Percentiles rank a stretch among this genome's conserved stretches.
These are phyloP conservation scores for Varanus komodoensis DNA, from an alignment of 2,113 vertebrate species.

Conservation along the genomic window DNA sequence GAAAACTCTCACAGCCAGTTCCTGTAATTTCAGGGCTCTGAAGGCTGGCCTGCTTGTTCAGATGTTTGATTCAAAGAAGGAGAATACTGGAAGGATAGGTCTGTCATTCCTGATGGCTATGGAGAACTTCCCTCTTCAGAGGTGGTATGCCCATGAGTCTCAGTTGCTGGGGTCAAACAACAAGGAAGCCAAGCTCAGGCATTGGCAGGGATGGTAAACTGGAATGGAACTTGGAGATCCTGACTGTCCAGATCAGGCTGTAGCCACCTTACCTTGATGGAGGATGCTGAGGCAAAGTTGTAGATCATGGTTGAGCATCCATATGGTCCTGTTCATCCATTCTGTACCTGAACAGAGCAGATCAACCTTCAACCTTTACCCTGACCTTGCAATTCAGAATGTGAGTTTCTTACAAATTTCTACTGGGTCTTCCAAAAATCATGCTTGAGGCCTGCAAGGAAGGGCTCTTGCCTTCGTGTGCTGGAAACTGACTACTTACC, in stretches of 20 bases:
- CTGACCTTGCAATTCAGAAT: too few species aligned
- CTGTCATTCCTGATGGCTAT: background rate
- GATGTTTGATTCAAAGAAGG: background rate
- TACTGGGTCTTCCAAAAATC: background rate
- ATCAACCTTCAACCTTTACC: too few species aligned
- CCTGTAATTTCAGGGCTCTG: slow-evolving; percentile 17
- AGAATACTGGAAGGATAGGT: background rate
- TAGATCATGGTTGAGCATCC: background rate
- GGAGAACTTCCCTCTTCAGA: background rate
- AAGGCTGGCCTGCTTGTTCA: background rate
- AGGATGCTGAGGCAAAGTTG: background rate
- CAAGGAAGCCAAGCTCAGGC: background rate
- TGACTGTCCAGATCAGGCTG: background rate
- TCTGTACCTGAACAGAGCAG: background rate
- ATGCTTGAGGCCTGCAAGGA: background rate
- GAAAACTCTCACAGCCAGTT: slow-evolving; percentile 9
- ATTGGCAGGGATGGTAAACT: background rate
- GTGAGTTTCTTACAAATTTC: background rate
- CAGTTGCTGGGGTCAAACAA: background rate
- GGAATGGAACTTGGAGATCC: too few species aligned
- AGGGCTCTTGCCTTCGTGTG: background rate
- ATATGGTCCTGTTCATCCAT: background rate
- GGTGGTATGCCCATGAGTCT: background rate
- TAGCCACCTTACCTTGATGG: too few species aligned
- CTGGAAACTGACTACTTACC: background rate